Percentiles rank a stretch among this genome's conserved stretches.
Conservation (phyloP, 2,113 vertebrate genomes). For the Plecotus auritus region DNA sequence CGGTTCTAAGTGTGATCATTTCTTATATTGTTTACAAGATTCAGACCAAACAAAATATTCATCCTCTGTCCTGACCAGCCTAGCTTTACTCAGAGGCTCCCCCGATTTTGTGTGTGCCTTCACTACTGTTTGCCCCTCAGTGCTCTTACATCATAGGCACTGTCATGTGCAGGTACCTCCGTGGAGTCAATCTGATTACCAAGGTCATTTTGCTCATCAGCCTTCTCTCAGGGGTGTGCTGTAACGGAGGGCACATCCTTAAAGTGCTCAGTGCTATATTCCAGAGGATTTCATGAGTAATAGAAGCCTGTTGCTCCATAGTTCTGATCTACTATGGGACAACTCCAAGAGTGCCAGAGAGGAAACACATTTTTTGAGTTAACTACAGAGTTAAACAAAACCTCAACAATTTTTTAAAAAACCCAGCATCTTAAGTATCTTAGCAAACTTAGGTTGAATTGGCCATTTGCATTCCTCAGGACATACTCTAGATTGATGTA, state of each 20-base stretch:
- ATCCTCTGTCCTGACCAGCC: background rate
- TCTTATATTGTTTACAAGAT: background rate
- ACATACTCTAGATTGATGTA: background rate
- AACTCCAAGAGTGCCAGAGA: background rate
- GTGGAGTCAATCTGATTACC: background rate
- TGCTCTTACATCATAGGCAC: background rate
- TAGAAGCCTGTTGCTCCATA: background rate
- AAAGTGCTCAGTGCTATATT: background rate
- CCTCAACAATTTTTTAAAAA: background rate
- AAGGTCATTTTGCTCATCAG: background rate
- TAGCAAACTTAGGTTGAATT: background rate
- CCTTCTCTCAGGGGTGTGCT: background rate
- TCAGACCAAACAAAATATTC: background rate
- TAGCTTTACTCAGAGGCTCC: background rate
- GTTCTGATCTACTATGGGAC: background rate
- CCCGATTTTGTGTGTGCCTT: background rate
- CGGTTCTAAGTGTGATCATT: background rate
- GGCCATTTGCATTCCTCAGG: background rate
- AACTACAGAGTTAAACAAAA: constrained; percentile 30
- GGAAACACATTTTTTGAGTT: constrained; percentile 23
- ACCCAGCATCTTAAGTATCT: background rate
- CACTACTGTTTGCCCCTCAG: background rate
- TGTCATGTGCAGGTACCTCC: background rate
- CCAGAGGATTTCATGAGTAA: background rate
- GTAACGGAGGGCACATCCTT: background rate